Base-by-base conservation (phyloP, 2,888 invertebrate species). In the Leucoma salicis region DNA sequence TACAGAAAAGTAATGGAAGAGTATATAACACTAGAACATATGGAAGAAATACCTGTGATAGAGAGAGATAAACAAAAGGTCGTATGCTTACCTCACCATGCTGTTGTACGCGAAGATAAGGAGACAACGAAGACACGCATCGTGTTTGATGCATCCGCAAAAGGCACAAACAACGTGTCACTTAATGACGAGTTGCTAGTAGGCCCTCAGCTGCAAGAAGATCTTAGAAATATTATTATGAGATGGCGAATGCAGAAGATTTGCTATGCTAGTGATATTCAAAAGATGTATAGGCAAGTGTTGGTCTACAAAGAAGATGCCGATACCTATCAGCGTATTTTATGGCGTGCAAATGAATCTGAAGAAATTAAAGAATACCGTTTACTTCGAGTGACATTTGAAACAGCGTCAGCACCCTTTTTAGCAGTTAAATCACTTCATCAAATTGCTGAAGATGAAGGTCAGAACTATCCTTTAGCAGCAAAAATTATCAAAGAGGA, bases 371-470 rank as follows among this genome's bases (percentile, higher is more conserved):
- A 42, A 12, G 29, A 42, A 21, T 42, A 29, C 6, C 28, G 33
- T 0, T 7, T 37, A n/a, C 33, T 37, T 10, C 13, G 21, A 4
- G 37, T 42, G 1, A 42, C 37, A 1, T 42, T 37, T 14, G 42
- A 33, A 0, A 37, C 33, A 33, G 42, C 42, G 1, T 12, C 42
- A 33, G 37, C 42, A n/a, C 37, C 33, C 1, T 33, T 37, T 13
- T 32, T 37, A 3, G 37, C 37, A 7, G 21, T 37, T 2, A 36
- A 14, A 21, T 37, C 37, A 7, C 29, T 42, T 3, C 27, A 29
- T 10, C 42, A 42, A 33, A 10, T 42, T 8, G 37, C 37, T 11
- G 33, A 42, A 2, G 42, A 42, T 11, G 37, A 42, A 36, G 33
- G 37, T 5, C 5, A 42, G 14, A 11, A 32, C 14, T 10, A 42